A percentile compares a stretch with the other conserved stretches of the same genome.
Evolutionary conservation across 2,113 vertebrate genomes (phyloP).

Genomic region (Chloropsis hardwickii): DNA sequence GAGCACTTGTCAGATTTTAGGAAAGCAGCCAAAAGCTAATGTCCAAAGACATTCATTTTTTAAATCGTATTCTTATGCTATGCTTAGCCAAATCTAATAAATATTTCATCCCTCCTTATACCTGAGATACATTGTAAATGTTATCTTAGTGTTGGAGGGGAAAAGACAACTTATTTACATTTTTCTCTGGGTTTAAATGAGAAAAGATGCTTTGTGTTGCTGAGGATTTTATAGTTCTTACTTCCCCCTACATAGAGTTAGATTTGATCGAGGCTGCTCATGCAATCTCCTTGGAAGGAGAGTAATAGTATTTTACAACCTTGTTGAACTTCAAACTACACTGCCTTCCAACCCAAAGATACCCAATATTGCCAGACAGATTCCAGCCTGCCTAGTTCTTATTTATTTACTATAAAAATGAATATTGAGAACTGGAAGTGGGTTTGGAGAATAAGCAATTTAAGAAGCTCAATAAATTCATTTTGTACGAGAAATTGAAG

Average conservation of each 20-base stretch:
- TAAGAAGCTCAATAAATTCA: background rate
- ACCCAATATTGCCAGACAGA: background rate
- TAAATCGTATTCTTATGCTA: background rate
- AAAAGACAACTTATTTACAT: background rate
- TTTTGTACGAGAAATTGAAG: background rate
- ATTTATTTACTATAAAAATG: background rate
- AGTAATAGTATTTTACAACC: background rate
- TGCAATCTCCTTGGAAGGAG: background rate
- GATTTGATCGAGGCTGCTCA: background rate
- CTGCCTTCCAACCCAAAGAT: background rate
- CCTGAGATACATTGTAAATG: background rate
- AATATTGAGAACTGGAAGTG: background rate
- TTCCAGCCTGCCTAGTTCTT: background rate
- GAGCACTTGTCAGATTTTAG: background rate
- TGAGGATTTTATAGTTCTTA: background rate
- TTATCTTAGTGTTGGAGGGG: background rate
- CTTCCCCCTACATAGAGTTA: background rate
- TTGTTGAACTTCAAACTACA: background rate
- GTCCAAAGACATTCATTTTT: background rate
- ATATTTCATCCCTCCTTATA: background rate
- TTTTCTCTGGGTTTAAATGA: background rate
- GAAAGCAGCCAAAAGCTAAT: background rate
- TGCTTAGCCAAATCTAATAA: background rate
- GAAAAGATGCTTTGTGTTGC: background rate
- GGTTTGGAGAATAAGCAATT: background rate